Base-by-base conservation (phyloP, 2,888 invertebrate genomes). In the Acanthopleura granulata region DNA sequence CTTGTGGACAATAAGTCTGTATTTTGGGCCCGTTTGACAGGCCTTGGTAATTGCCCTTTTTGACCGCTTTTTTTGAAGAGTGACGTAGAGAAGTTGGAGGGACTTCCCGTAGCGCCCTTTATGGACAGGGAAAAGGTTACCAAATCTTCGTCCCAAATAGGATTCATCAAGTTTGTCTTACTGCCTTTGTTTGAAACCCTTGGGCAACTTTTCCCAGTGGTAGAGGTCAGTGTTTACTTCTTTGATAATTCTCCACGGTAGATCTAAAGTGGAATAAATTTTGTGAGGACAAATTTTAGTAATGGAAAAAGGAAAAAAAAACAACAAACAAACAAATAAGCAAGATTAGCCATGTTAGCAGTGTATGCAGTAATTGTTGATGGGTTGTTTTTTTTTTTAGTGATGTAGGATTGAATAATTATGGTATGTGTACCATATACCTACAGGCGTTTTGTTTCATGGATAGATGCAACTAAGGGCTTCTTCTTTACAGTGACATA, bases 111-210 rank as follows among this genome's bases (percentile, higher is more conserved):
- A 49, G 95, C 95, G 40, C 95, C 95, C 0, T 95, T 95, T 89
- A 95, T 95, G 95, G 95, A 95, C 90, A 93, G 95, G 50, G 95
- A 95, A 81, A 95, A 95, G 91, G 94, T 95, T 74, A 95, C 95
- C 77, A 95, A 95, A 89, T 94, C 95, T 4, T 94, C 95, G 25
- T 95, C 95, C 0, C 95, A 95, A 89, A 94, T 95, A 87, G 94
- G 95, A 74, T 95, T 95, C 91, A 95, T 95, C 88, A 95, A 95
- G 70, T 93, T 95, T 85, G 95, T 95, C 66, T 92, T 95, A 71
- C 91, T 95, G 84, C 95, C 95, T 22, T 92, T 95, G 62, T 95
- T 95, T 89, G 95, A 95, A 90, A 93, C 94, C 12, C 92, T 95
- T 25, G 94, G 94, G 18, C 94, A 94, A 81, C 92, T 95, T 72